A percentile compares a stretch with the other conserved stretches of the same genome.
phyloP scores from a whole-genome alignment of 2,113 vertebrate genomes.

The Alaudala cheleensis region DNA sequence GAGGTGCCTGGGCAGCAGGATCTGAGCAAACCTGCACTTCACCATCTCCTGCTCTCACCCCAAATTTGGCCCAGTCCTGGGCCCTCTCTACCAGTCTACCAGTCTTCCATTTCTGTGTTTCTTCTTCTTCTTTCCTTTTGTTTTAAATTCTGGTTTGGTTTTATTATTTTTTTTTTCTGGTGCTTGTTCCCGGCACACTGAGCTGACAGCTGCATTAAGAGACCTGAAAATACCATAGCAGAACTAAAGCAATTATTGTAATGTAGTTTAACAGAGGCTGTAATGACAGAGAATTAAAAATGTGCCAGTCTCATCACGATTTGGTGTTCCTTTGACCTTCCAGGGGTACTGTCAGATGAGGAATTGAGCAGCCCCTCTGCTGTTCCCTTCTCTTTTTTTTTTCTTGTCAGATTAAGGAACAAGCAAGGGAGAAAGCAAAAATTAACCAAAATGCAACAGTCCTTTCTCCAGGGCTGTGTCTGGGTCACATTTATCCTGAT shows the following conservation, averaged over 20 bases:
- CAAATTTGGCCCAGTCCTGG: neutral
- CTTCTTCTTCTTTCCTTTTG: neutral
- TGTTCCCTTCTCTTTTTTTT: neutral
- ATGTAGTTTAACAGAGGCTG: constrained; percentile 72
- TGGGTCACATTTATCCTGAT: neutral
- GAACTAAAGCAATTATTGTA: constrained; percentile 82
- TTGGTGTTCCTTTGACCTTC: constrained; percentile 67
- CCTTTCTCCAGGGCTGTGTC: neutral
- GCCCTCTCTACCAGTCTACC: neutral
- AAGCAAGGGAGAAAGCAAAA: neutral
- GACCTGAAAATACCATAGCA: constrained; percentile 72
- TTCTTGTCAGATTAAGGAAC: neutral
- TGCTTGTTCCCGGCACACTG: constrained; percentile 37
- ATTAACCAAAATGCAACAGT: neutral
- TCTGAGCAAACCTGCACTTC: neutral
- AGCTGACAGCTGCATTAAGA: constrained; percentile 73
- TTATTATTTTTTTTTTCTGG: neutral
- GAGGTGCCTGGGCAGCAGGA: neutral
- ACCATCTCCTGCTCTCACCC: neutral
- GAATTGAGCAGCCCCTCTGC: neutral
- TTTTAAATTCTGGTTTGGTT: neutral
- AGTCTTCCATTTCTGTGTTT: neutral
- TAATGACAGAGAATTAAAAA: constrained; percentile 78
- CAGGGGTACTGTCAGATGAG: constrained; percentile 10
- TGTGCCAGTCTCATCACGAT: constrained; percentile 67